phyloP scores from a whole-genome alignment of 2,797 vertebrate species.

The Sebastolobus alascanus region DNA sequence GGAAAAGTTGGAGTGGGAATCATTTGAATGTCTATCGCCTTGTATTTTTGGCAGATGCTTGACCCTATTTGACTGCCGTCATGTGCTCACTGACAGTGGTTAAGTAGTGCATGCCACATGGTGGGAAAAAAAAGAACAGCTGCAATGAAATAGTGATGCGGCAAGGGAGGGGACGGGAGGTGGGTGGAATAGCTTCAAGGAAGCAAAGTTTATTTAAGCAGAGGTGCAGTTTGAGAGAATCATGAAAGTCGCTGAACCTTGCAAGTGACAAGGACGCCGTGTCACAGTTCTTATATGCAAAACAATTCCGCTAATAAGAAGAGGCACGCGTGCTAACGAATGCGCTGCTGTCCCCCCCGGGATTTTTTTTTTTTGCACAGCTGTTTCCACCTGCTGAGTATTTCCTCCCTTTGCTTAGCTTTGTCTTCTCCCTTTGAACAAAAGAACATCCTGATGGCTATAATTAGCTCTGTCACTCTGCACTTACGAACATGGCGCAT shows the following conservation, averaged over 20 bases:
- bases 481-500: constrained; percentile 48
- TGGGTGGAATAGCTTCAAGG: constrained; percentile 29
- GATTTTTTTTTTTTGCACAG: constrained; percentile 54
- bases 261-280: constrained; percentile 47
- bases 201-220: constrained; percentile 37
- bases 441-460: constrained; percentile 72
- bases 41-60: constrained; percentile 16
- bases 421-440: constrained; percentile 67
- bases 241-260: constrained; percentile 32
- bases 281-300: constrained; percentile 35
- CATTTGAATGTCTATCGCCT: constrained; percentile 1
- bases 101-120: constrained; percentile 12
- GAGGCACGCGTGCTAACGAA: constrained; percentile 58
- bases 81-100: constrained; percentile 32
- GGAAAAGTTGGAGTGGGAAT: not conserved
- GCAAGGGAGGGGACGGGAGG: not conserved
- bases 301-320: constrained; percentile 61
- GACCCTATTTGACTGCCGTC: constrained; percentile 29
- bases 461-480: constrained; percentile 81
- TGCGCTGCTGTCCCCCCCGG: constrained; percentile 51
- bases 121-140: constrained; percentile 20
- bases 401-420: constrained; percentile 58
- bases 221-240: constrained; percentile 18
- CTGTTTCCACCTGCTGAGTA: constrained; percentile 80
- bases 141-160: constrained; percentile 12